These are phyloP conservation scores for Gorsachius magnificus DNA, from an alignment of 2,797 vertebrate genomes.

Conservation along the genomic window DNA sequence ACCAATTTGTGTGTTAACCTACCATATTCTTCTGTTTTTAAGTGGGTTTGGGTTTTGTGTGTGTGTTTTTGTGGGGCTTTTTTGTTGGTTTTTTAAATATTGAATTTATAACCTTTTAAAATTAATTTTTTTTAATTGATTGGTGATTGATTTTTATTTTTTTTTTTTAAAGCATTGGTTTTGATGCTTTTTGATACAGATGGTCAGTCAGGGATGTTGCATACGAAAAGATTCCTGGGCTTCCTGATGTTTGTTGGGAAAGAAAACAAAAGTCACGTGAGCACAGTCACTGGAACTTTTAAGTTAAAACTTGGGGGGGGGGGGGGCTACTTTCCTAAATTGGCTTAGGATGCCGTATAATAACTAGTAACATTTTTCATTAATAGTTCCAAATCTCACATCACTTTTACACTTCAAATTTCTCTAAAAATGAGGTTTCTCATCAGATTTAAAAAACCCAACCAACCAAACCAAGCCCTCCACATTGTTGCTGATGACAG, in stretches of 20 bases:
- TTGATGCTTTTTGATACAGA: background rate
- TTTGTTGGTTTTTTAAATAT: background rate
- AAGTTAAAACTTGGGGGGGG: background rate
- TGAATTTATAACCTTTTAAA: no score
- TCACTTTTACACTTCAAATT: background rate
- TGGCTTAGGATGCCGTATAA: background rate
- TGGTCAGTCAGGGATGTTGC: background rate
- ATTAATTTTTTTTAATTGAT: no score
- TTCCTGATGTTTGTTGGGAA: background rate
- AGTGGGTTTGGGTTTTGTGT: background rate
- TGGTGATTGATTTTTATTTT: background rate
- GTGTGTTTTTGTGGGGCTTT: background rate
- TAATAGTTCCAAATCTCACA: background rate
- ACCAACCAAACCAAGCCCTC: no score
- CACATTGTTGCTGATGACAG: background rate
- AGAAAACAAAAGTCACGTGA: background rate
- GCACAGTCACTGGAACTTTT: background rate
- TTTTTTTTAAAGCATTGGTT: background rate
- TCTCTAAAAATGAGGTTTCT: background rate
- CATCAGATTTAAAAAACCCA: background rate
- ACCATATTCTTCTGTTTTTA: background rate
- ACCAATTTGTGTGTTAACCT: background rate
- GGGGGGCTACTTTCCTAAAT: background rate
- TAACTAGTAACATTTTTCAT: background rate
- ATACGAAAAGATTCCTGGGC: background rate